A percentile compares a stretch with the other conserved stretches of the same genome.
These are phyloP conservation scores for Drosophila longiperda DNA, from an alignment of 2,888 invertebrate species.

Conservation along the genomic window DNA sequence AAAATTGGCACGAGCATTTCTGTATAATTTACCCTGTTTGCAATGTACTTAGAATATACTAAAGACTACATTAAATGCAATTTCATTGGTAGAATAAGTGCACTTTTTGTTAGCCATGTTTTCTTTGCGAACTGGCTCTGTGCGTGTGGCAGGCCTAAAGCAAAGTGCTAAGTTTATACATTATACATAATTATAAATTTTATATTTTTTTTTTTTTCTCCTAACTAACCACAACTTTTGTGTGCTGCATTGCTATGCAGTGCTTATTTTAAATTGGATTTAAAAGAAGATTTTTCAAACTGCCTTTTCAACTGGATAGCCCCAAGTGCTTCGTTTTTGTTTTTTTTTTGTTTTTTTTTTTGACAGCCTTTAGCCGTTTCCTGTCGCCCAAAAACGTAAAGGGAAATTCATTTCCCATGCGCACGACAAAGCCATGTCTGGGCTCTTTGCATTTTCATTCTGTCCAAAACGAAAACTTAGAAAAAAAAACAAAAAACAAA, in stretches of 20 bases:
- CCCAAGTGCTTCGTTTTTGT: slow-evolving; percentile 10
- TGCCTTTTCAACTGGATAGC: slow-evolving; percentile 27
- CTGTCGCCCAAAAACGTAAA: slow-evolving; percentile 68
- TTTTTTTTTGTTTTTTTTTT: slow-evolving; percentile 26
- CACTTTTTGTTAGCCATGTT: slow-evolving; percentile 67
- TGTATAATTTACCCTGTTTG: slow-evolving; percentile 54
- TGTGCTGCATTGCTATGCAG: slow-evolving; percentile 19
- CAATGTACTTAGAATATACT: slow-evolving; percentile 33
- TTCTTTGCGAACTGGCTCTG: slow-evolving; percentile 34
- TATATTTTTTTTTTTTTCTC: not conserved
- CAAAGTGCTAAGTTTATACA: slow-evolving; percentile 42
- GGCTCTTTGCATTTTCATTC: slow-evolving; percentile 55
- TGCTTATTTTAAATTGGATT: slow-evolving; percentile 35
- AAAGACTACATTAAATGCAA: slow-evolving; percentile 50
- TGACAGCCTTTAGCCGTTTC: slow-evolving; percentile 60
- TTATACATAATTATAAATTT: slow-evolving; percentile 65
- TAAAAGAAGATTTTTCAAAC: slow-evolving; percentile 23
- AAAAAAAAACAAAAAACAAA: slow-evolving; percentile 17
- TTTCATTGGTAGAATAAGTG: slow-evolving; percentile 64
- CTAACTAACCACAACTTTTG: slow-evolving; percentile 1
- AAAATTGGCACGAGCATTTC: slow-evolving; percentile 65
- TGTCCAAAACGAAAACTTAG: slow-evolving; percentile 56
- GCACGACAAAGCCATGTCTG: slow-evolving; percentile 79
- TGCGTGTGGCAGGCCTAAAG: slow-evolving; percentile 31
- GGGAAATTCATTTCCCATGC: slow-evolving; percentile 78